Percentiles rank a stretch among this genome's conserved stretches.
Conservation (phyloP, 2,888 invertebrate genomes). For the Lithophane semibrunnea region DNA sequence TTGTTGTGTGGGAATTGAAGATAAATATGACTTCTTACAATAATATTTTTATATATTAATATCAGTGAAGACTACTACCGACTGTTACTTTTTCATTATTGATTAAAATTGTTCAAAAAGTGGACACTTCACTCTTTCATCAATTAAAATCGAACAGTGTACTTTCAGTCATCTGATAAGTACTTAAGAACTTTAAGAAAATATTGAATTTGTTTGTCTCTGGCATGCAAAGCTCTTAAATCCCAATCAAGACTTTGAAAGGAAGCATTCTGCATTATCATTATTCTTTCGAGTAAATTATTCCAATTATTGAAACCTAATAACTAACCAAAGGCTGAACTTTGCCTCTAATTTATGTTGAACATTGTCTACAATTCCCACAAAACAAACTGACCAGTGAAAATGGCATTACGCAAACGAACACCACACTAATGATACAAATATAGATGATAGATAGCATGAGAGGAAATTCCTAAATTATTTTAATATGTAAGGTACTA, state of each 20-base stretch:
- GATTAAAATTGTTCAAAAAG: background rate
- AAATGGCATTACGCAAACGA: conserved; percentile 87
- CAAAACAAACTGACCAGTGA: conserved; percentile 77
- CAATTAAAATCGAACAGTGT: background rate
- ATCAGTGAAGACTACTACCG: background rate
- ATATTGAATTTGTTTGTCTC: background rate
- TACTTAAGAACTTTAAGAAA: background rate
- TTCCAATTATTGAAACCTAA: background rate
- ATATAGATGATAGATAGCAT: conserved; percentile 83
- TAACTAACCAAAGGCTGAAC: background rate
- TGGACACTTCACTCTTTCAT: background rate
- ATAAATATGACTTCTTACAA: background rate
- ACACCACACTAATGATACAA: conserved; percentile 89
- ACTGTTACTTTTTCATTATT: background rate
- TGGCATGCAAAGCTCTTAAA: background rate
- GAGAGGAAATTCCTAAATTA: conserved; percentile 84
- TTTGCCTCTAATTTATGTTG: background rate
- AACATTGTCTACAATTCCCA: conserved; percentile 72
- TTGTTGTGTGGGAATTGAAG: conserved; percentile 76
- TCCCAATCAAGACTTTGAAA: background rate
- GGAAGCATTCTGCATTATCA: background rate
- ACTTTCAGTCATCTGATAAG: background rate
- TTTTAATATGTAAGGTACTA: conserved; percentile 72
- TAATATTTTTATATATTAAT: background rate
- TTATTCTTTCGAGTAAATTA: background rate